A percentile compares a stretch with the other conserved stretches of the same genome.
phyloP scores from a whole-genome alignment of 2,113 vertebrate genomes.

The Perccottus glenii region DNA sequence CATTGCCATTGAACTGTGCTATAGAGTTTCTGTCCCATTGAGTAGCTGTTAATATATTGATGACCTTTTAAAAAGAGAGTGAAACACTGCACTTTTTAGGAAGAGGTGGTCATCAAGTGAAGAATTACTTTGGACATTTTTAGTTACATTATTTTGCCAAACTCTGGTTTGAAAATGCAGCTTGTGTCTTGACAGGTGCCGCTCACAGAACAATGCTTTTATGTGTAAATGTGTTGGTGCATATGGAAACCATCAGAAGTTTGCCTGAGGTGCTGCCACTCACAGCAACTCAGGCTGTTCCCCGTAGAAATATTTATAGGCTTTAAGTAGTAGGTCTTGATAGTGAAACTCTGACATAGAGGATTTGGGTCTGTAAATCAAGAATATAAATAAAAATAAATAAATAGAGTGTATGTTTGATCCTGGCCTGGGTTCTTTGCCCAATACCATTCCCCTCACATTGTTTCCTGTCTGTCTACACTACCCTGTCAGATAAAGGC shows the following conservation, averaged over 20 bases:
- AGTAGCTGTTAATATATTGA: background rate
- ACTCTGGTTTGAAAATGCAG: constrained; percentile 8
- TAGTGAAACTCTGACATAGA: background rate
- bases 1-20: background rate
- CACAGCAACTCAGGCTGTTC: constrained; percentile 6
- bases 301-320: background rate
- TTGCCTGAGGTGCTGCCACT: constrained; percentile 31
- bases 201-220: background rate
- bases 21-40: constrained; percentile 3
- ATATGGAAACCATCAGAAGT: constrained; percentile 30
- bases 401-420: too few relatives aligned
- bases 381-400: background rate
- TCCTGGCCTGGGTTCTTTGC: too few relatives aligned
- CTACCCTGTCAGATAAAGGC: too few relatives aligned
- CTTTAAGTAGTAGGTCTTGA: background rate
- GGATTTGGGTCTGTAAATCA: background rate
- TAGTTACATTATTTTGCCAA: background rate
- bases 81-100: background rate
- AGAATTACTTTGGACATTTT: background rate
- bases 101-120: background rate
- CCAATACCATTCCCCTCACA: too few relatives aligned
- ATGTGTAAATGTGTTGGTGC: background rate
- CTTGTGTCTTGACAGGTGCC: constrained; percentile 4
- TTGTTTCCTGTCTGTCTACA: too few relatives aligned
- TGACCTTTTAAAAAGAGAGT: background rate